Base-by-base conservation (phyloP, 2,888 invertebrate genomes). In the Mimas tiliae region DNA sequence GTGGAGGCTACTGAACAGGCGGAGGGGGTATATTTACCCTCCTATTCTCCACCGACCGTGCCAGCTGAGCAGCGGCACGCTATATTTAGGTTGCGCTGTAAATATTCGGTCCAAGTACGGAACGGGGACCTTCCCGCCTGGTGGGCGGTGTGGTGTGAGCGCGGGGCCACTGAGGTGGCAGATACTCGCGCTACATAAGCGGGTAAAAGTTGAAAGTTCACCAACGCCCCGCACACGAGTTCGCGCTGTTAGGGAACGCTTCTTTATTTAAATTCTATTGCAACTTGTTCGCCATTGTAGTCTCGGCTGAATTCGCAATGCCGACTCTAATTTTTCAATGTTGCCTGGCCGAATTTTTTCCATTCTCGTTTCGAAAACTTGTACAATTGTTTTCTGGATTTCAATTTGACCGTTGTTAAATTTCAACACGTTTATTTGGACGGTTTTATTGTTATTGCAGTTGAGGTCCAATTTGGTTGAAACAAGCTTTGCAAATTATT, bases 31-130 rank as follows among this genome's bases (percentile, higher is more conserved):
- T 89, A 89, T 92, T 91, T 91, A 90, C 87, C 90, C 89, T 83
- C 89, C 88, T 77, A 80, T 82, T 83, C 75, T 72, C 78, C 77
- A 75, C 82, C 82, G 63, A 72, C 81, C 85, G 90, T 88, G 83
- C 93, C 93, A 93, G 93, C 92, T 93, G 93, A 92, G 92, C 92
- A 87, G 85, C 85, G 90, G 86, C 87, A 89, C 91, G 91, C 93
- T 93, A 93, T 93, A 93, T 93, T 92, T 93, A 93, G 93, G 91
- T 91, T 92, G 91, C 88, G 92, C 92, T 92, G 92, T 93, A 93
- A 93, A 93, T 93, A 93, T 89, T 89, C 91, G 87, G 87, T 88
- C 90, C 90, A 88, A 92, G 92, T 91, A 91, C 90, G 91, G 91
- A 90, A 88, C 80, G 76, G 77, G 63, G 33, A 52, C 27, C 72